Base-by-base conservation (phyloP, 2,113 vertebrate species). In the Proteles cristata region DNA sequence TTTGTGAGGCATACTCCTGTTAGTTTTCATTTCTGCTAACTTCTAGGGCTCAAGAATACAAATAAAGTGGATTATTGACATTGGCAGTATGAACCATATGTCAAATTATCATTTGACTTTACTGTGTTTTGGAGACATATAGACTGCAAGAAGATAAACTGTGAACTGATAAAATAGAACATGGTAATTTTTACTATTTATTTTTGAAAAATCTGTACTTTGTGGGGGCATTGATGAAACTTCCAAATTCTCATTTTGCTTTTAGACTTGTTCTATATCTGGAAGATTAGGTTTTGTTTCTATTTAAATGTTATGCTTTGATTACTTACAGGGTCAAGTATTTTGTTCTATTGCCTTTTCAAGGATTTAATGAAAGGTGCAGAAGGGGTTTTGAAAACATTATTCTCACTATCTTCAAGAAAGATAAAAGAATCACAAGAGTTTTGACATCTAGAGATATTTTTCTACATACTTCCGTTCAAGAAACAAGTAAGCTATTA, bases 301-400 rank as follows among this genome's bases (percentile, higher is more conserved):
- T 63, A 12, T 14, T 33, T 35, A 80, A 74, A 31, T 73, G 66
- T 2, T 79, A 1, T 26, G 14, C 14, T 96, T 96, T 88, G 39
- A 66, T 66, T 55, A 88, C 77, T 50, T 69, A 43, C 50, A 76
- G 33, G 11, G 35, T 0, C 7, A 93, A 82, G 11, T 33, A 48
- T 55, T 74, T 82, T 3, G 85, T 95, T 91, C 43, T 82, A 69
- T 28, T 91, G 10, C 63, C 48, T 90, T 93, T 96, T 90, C 17
- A 81, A 88, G 81, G 16, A 48, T 76, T 94, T 74, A 92, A 88
- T 80, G 48, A 94, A 96, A 85, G 3, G 31, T 65, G 12, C 39
- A 86, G 81, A 95, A 69, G 15, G 71, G 50, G 31, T 77, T 94
- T 28, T 50, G 39, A 96, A 92, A 93, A 73, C 25, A 17, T 33